Conservation (phyloP, 2,888 invertebrate genomes). For the Meandrusa payeni region DNA sequence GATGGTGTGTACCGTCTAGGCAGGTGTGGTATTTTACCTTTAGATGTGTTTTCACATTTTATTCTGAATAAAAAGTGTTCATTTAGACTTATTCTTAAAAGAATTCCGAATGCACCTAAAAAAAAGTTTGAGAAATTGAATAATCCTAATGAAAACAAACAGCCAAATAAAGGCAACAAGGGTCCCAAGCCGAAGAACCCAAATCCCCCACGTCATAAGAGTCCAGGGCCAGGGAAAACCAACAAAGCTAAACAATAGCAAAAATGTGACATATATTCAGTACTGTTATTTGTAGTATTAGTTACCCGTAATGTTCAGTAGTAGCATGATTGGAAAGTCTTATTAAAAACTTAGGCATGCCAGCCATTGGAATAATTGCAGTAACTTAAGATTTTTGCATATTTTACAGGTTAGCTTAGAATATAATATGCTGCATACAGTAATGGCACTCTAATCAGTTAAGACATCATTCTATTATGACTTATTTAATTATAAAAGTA, state of each 20-base stretch:
- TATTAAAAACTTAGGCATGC: too few relatives aligned
- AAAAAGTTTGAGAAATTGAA: slow-evolving; percentile 34
- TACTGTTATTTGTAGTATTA: too few relatives aligned
- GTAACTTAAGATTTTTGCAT: too few relatives aligned
- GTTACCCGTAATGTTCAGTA: too few relatives aligned
- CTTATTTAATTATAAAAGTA: too few relatives aligned
- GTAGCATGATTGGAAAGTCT: too few relatives aligned
- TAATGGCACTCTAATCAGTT: too few relatives aligned
- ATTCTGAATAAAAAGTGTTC: slow-evolving; percentile 50
- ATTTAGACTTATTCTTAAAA: slow-evolving; percentile 58
- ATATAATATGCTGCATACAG: too few relatives aligned
- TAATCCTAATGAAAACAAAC: slow-evolving; percentile 14
- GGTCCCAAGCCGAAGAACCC: slow-evolving; percentile 2
- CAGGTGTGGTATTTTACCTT: slow-evolving; percentile 59
- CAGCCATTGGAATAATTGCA: too few relatives aligned
- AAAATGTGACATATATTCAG: too few relatives aligned
- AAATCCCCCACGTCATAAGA: slow-evolving; percentile 6
- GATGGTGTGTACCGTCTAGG: slow-evolving; percentile 58
- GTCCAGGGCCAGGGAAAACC: neutral
- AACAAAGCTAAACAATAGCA: neutral
- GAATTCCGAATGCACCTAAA: slow-evolving; percentile 33
- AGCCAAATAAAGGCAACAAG: slow-evolving; percentile 2
- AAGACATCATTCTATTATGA: too few relatives aligned
- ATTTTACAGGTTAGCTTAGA: too few relatives aligned
- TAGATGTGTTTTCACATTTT: slow-evolving; percentile 50